A percentile compares a stretch with the other conserved stretches of the same genome.
phyloP scores from a whole-genome alignment of 2,113 vertebrate genomes.

The Gallinago jamesoni region DNA sequence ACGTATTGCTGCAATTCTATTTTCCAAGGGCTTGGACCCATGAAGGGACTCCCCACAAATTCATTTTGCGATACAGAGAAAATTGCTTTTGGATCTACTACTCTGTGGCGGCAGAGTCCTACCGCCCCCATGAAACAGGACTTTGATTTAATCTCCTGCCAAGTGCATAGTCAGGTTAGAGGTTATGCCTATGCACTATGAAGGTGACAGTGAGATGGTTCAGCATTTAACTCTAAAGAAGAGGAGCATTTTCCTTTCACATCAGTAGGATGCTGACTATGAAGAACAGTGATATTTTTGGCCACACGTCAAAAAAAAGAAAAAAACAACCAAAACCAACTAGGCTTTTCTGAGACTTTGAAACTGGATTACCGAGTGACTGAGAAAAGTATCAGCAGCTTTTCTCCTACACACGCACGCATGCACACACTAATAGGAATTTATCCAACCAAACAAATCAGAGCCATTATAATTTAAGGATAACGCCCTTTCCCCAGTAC shows the following conservation, averaged over 20 bases:
- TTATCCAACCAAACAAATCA: not conserved
- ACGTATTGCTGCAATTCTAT: not conserved
- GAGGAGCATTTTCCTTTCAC: not conserved
- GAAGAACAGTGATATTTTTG: not conserved
- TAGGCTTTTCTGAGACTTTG: not conserved
- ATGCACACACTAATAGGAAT: not conserved
- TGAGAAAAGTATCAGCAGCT: not conserved
- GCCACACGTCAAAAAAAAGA: not conserved
- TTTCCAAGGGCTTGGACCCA: not conserved
- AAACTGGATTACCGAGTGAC: not conserved
- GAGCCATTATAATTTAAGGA: not conserved
- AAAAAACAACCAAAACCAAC: not conserved
- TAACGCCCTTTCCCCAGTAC: not conserved
- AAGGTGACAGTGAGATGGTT: not conserved
- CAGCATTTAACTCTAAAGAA: not conserved
- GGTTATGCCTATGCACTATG: not conserved
- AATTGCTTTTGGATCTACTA: conserved; percentile 21
- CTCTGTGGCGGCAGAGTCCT: not conserved
- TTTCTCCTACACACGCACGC: not conserved
- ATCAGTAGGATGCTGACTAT: not conserved
- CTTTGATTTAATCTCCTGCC: conserved; percentile 7
- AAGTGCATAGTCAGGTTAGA: not conserved
- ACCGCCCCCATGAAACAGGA: not conserved
- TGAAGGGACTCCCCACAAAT: conserved; percentile 4
- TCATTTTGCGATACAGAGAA: not conserved